Conservation (phyloP, 2,797 vertebrate genomes). For the Alfaro cultratus region DNA sequence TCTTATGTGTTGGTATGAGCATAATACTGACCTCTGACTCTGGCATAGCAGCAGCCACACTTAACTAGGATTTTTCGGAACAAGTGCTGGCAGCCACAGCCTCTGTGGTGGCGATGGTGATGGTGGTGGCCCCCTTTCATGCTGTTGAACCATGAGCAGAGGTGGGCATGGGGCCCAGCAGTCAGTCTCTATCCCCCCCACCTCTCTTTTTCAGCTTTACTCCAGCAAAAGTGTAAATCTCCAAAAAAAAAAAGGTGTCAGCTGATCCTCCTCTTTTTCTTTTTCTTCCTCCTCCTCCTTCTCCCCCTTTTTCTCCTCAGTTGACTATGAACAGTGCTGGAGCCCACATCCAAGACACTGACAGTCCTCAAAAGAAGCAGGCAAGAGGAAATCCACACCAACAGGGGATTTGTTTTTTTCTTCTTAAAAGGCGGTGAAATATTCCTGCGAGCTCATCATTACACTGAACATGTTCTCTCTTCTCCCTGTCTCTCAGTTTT, state of each 20-base stretch:
- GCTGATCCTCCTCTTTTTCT: slow-evolving; percentile 13
- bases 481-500: slow-evolving; percentile 17
- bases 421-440: slow-evolving; percentile 44
- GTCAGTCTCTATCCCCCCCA: slow-evolving; percentile 27
- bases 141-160: slow-evolving; percentile 81
- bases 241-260: slow-evolving; percentile 53
- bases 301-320: slow-evolving; percentile 43
- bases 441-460: slow-evolving; percentile 62
- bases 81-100: slow-evolving; percentile 93
- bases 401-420: neutral
- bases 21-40: slow-evolving; percentile 91
- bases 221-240: slow-evolving; percentile 67
- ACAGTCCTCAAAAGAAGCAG: slow-evolving; percentile 46
- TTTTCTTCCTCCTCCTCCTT: neutral
- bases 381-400: slow-evolving; percentile 12
- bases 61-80: slow-evolving; percentile 95
- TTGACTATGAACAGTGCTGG: slow-evolving; percentile 50
- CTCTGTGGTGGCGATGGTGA: slow-evolving; percentile 81
- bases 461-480: slow-evolving; percentile 47
- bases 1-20: slow-evolving; percentile 2
- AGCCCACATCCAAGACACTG: slow-evolving; percentile 59
- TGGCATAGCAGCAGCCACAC: slow-evolving; percentile 92
- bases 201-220: slow-evolving; percentile 25
- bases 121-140: slow-evolving; percentile 87
- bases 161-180: slow-evolving; percentile 79